Base-by-base conservation (phyloP, 1,140 invertebrate species). In the Trachymyrmex septentrionalis region DNA sequence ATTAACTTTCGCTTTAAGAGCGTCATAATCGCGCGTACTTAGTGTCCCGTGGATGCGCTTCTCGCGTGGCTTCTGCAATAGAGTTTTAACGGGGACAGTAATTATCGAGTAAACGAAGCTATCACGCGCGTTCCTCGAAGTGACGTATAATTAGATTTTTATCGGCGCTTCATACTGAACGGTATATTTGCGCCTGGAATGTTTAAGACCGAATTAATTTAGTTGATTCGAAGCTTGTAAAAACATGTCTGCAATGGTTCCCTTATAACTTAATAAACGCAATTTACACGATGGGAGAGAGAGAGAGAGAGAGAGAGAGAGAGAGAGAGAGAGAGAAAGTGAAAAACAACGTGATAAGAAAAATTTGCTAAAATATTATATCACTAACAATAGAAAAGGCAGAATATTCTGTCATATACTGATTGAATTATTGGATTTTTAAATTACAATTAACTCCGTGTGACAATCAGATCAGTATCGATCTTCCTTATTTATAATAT, bases 81-180 rank as follows among this genome's bases (percentile, higher is more conserved):
- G 57, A 24, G 30, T n/a, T 84, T 75, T 84, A 61, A 75, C 27
- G 55, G 38, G 27, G 55, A 84, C 55, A 50, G 69, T 84, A 84
- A 84, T 84, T 84, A 75, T 84, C 69, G 57, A 48, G 38, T 71
- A 75, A 73, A 73, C 57, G 55, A 73, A 84, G 57, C 34, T 71
- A 84, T 73, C 55, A 61, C 34, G 78, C 16, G 30, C 78, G 53
- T 72, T 48, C 53, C 44, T 34, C 55, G 12, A 75, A 71, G 30
- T 59, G 66, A 34, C 21, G 50, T 57, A 44, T 44, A 71, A 84
- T 84, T 84, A 73, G 24, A 75, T 84, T 84, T 82, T 84, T 84
- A 84, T 84, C 80, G 66, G 12, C 38, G 30, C 67, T 82, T 61
- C 19, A 55, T 21, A 7, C 19, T n/a, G 9, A 59, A 21, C 7